These are phyloP conservation scores for Cervus canadensis DNA, from an alignment of 2,113 vertebrate species.

Conservation along the genomic window DNA sequence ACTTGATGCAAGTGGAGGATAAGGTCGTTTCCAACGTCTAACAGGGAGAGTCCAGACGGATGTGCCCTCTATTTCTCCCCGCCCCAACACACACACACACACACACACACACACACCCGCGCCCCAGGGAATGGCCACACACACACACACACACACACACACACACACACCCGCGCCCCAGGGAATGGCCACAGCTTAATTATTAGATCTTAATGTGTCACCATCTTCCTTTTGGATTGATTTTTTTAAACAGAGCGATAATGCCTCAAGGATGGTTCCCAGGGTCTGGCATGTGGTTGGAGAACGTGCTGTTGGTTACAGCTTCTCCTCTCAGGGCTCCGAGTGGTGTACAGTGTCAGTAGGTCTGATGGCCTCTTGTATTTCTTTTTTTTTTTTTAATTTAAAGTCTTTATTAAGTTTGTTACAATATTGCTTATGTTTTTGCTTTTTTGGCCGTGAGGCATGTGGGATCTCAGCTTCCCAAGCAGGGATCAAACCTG, in stretches of 20 bases:
- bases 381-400: neutral
- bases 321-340: rapidly evolving
- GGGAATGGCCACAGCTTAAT: neutral
- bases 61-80: neutral
- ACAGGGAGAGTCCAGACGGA: neutral
- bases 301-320: rapidly evolving
- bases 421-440: neutral
- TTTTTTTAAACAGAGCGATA: neutral
- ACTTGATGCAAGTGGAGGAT: neutral
- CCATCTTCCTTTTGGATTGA: neutral
- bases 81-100: no score
- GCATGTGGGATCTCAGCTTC: neutral
- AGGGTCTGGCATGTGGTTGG: rapidly evolving
- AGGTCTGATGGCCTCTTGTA: neutral
- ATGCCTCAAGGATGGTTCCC: neutral
- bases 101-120: no score
- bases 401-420: neutral
- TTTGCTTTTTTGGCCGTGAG: neutral
- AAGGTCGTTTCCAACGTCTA: neutral
- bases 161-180: rapidly evolving
- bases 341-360: neutral
- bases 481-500: neutral
- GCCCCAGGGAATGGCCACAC: neutral
- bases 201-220: neutral
- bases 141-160: no score